These are phyloP conservation scores for Spheniscus humboldti DNA, from an alignment of 2,797 vertebrate genomes.

Conservation along the genomic window DNA sequence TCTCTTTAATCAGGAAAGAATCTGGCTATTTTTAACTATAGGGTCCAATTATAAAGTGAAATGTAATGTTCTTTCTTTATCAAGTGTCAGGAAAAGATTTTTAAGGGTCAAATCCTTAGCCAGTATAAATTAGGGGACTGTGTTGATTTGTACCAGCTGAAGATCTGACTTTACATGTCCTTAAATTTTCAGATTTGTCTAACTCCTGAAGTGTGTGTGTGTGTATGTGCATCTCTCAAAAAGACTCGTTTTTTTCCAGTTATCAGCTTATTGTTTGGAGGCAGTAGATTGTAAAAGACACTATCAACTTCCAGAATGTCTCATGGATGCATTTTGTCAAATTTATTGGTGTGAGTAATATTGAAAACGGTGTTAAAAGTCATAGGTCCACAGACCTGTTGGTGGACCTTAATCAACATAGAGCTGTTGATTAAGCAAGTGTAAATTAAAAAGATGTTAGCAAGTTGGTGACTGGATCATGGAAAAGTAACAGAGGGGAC, in stretches of 20 bases:
- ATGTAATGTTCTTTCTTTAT: constrained; percentile 53
- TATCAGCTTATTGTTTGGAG: not conserved
- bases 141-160: constrained; percentile 36
- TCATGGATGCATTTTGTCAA: not conserved
- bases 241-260: not conserved
- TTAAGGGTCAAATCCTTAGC: constrained; percentile 39
- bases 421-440: not conserved
- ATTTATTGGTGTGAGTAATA: not conserved
- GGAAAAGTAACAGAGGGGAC: not conserved
- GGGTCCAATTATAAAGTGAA: constrained; percentile 51
- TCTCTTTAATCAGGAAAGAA: constrained; percentile 57
- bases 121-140: constrained; percentile 4
- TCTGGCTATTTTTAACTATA: constrained; percentile 48
- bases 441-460: not conserved
- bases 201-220: not conserved
- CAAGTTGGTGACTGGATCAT: not conserved
- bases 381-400: not conserved
- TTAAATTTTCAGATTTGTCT: not conserved
- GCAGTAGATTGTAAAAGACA: not conserved
- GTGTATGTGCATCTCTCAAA: not conserved
- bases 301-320: not conserved
- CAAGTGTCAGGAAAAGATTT: constrained; percentile 54
- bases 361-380: not conserved
- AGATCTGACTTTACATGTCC: not conserved
- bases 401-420: not conserved